These are phyloP conservation scores for Rhopilema esculentum DNA, from an alignment of 30 jellyfish, hydroid and myxozoan genomes.

Conservation along the genomic window DNA sequence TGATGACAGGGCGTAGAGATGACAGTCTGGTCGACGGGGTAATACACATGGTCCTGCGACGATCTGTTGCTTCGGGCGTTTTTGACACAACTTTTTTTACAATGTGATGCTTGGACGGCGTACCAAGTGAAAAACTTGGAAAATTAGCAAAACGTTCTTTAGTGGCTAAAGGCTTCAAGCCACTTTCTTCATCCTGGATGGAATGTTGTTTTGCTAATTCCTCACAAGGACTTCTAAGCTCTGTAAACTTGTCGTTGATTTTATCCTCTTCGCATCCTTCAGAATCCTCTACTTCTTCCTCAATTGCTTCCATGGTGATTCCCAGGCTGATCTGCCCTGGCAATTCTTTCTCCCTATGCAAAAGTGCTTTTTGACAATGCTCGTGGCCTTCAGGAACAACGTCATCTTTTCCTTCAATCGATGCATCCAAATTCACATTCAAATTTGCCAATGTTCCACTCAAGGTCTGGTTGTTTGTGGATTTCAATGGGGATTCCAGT, in stretches of 20 bases:
- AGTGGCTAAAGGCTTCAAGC: background rate
- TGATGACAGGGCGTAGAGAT: background rate
- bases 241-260: background rate
- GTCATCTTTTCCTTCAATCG: background rate
- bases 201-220: background rate
- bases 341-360: background rate
- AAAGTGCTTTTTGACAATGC: background rate
- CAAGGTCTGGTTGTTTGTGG: too few species aligned
- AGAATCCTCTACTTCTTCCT: background rate
- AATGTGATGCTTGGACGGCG: background rate
- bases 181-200: background rate
- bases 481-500: too few species aligned
- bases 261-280: background rate
- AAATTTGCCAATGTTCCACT: too few species aligned
- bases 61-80: background rate
- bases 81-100: background rate
- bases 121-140: constrained; percentile 6
- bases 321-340: background rate
- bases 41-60: constrained; percentile 45
- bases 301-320: constrained; percentile 5
- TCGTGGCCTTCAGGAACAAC: background rate
- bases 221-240: background rate
- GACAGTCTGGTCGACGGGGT: constrained; percentile 11
- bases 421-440: too few species aligned
- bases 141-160: constrained; percentile 27